Percentiles rank a stretch among this genome's conserved stretches.
Evolutionary conservation across 2,113 vertebrate genomes (phyloP).

Genomic region (Tragelaphus strepsiceros): DNA sequence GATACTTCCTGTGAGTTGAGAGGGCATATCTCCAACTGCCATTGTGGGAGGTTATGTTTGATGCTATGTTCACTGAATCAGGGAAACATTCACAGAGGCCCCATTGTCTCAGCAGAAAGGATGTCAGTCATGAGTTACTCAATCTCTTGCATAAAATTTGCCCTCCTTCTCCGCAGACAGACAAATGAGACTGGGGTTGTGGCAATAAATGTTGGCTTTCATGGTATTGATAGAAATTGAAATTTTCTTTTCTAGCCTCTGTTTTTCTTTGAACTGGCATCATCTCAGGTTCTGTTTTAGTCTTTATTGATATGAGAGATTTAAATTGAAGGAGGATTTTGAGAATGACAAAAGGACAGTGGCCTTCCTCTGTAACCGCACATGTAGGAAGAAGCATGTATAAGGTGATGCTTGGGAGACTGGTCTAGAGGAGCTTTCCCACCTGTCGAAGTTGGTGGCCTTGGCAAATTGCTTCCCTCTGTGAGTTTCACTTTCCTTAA

Average conservation of each 20-base stretch:
- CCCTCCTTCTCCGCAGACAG: not conserved
- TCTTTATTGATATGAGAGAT: not conserved
- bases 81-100: slow-evolving; percentile 37
- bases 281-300: not conserved
- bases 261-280: slow-evolving; percentile 10
- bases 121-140: slow-evolving; percentile 13
- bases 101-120: slow-evolving; percentile 37
- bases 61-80: not conserved
- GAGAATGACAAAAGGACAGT: not conserved
- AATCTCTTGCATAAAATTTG: slow-evolving; percentile 24
- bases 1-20: not conserved
- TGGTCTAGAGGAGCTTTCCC: not conserved
- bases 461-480: not conserved
- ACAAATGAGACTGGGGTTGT: slow-evolving; percentile 1
- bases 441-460: not conserved
- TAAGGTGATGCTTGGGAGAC: not conserved
- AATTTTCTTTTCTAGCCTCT: slow-evolving; percentile 34
- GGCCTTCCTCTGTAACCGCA: not conserved
- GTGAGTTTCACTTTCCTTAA: not conserved
- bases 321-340: not conserved
- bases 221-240: not conserved
- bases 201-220: not conserved
- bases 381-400: not conserved
- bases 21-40: not conserved
- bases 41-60: not conserved